phyloP scores from a whole-genome alignment of 2,113 vertebrate species.

The Leptodactylus fuscus region DNA sequence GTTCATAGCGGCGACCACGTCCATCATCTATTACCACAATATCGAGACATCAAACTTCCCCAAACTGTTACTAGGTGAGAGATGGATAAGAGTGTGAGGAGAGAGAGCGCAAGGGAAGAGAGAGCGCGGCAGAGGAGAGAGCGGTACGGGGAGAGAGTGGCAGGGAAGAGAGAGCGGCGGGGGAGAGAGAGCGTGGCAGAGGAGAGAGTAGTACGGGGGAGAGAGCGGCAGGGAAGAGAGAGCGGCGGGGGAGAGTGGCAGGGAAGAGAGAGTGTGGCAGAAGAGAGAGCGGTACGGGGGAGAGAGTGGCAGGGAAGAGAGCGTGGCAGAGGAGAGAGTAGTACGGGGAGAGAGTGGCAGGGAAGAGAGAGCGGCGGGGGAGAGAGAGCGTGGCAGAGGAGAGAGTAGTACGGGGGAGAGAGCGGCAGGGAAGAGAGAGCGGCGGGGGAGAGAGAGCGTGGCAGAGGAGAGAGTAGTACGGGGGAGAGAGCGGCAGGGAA shows the following conservation, averaged over 20 bases:
- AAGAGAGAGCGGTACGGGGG: too few species aligned
- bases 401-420: too few species aligned
- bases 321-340: not conserved
- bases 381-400: too few species aligned
- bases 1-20: slow-evolving; percentile 93
- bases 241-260: not conserved
- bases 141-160: too few species aligned
- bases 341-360: too few species aligned
- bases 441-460: too few species aligned
- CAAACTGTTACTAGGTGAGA: slow-evolving; percentile 93
- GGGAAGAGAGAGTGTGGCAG: not conserved
- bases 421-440: too few species aligned
- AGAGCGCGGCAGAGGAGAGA: too few species aligned
- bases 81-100: too few species aligned
- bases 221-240: not conserved
- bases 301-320: not conserved
- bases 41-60: slow-evolving; percentile 99
- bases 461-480: not conserved
- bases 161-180: not conserved
- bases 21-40: slow-evolving; percentile 97
- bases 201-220: not conserved
- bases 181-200: not conserved
- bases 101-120: too few species aligned
- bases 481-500: not conserved
- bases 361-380: not conserved